Conservation (phyloP, 1,140 invertebrate genomes). For the Drosophila cardini region DNA sequence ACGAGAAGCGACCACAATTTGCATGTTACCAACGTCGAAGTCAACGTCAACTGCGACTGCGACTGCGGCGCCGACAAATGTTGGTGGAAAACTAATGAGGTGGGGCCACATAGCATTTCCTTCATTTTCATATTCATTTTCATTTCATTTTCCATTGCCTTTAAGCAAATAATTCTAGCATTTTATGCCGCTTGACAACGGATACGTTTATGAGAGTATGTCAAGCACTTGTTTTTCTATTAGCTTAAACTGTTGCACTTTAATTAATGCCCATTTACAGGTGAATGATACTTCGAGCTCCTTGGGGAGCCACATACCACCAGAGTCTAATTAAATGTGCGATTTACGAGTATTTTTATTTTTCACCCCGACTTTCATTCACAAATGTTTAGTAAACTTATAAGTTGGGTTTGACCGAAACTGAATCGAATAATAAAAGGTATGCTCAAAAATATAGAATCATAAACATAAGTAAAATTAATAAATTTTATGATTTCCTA, state of each 20-base stretch:
- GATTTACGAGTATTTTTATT: slow-evolving; percentile 45
- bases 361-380: not conserved
- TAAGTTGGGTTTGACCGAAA: not conserved
- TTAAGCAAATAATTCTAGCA: slow-evolving; percentile 69
- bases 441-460: too few species aligned
- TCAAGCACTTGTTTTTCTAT: slow-evolving; percentile 46
- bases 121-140: slow-evolving; percentile 1
- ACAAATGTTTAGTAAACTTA: slow-evolving; percentile 11
- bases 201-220: slow-evolving; percentile 3
- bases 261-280: slow-evolving; percentile 59
- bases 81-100: slow-evolving; percentile 31
- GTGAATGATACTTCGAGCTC: slow-evolving; percentile 11
- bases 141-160: slow-evolving; percentile 16
- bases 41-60: not conserved
- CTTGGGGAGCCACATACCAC: slow-evolving; percentile 31
- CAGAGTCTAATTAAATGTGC: slow-evolving; percentile 35
- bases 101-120: slow-evolving; percentile 46
- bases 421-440: not conserved
- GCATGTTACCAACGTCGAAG: slow-evolving; percentile 56
- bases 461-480: slow-evolving; percentile 31
- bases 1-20: slow-evolving; percentile 56
- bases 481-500: slow-evolving; percentile 59
- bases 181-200: slow-evolving; percentile 62
- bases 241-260: slow-evolving; percentile 74
- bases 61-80: not conserved